Base-by-base conservation (phyloP, 2,113 vertebrate species). In the Tachycineta bicolor region DNA sequence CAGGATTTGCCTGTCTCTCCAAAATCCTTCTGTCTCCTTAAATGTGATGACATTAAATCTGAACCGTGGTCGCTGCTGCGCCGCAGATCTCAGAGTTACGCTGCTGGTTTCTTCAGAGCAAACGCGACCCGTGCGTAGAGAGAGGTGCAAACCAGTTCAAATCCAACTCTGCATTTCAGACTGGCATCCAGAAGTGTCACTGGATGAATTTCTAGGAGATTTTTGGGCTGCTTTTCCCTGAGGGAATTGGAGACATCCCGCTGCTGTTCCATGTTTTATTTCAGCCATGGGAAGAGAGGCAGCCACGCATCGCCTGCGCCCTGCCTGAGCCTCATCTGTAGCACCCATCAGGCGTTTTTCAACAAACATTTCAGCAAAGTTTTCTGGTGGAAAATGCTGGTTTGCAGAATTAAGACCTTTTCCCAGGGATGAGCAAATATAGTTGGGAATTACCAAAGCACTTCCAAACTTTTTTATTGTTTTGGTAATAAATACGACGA, bases 101-200 rank as follows among this genome's bases (percentile, higher is more conserved):
- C 31, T 11, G 58, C 25, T 12, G 23, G 18, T 65, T 92, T 43
- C 60, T 33, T 46, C 53, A 13, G 12, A 34, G 21, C 34, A 70
- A 65, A 63, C 14, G 12, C 1, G 0, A 31, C 5, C 50, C 0
- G 0, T 23, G 46, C 7, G 1, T 1, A 9, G 37, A 53, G 31
- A 31, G 15, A 10, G 6, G 25, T 10, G 39, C 33, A 53, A 79
- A 74, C 43, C 31, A 24, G 26, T 14, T 75, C 23, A 63, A 56
- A 88, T 26, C 62, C 49, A 75, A 1, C 16, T 46, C 60, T 5
- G 3, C 17, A 2, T 74, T 93, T 90, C 3, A 1, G 28, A 49
- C 23, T 41, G 46, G 11, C 20, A 47, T 44, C 52, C 50, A 39
- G 64, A 59, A 10, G 5, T 5, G 15, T 11, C 1, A 0, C 37